Conservation (phyloP, 2,888 invertebrate species). For the Brenthis ino region DNA sequence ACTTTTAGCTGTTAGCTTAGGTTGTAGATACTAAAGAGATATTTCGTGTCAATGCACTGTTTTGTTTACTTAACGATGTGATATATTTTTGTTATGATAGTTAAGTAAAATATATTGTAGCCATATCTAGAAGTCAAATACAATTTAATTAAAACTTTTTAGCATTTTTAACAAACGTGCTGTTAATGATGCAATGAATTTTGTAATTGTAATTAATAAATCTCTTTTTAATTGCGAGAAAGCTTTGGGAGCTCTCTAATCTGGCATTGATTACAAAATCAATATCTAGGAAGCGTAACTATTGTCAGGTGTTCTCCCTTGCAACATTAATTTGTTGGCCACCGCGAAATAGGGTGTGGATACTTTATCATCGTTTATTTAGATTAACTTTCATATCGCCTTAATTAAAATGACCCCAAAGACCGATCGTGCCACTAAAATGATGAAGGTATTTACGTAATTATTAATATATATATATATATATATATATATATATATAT, state of each 20-base stretch:
- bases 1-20: slow-evolving; percentile 53
- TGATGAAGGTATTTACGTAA: slow-evolving; percentile 24
- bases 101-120: background rate
- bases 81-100: slow-evolving; percentile 41
- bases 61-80: slow-evolving; percentile 59
- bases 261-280: slow-evolving; percentile 77
- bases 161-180: too few species aligned
- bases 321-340: slow-evolving; percentile 64
- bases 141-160: background rate
- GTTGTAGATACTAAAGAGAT: slow-evolving; percentile 51
- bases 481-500: too few species aligned
- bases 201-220: slow-evolving; percentile 53
- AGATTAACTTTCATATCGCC: slow-evolving; percentile 51
- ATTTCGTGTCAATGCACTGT: slow-evolving; percentile 54
- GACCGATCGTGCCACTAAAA: slow-evolving; percentile 38
- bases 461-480: slow-evolving; percentile 14
- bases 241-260: slow-evolving; percentile 56
- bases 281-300: slow-evolving; percentile 60
- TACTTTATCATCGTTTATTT: slow-evolving; percentile 61
- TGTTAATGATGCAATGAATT: slow-evolving; percentile 5
- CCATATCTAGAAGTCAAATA: background rate
- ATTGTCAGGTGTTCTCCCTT: slow-evolving; percentile 62
- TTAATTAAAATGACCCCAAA: slow-evolving; percentile 48
- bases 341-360: slow-evolving; percentile 55
- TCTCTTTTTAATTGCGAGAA: slow-evolving; percentile 53